These are phyloP conservation scores for Lasioglossum figueresi DNA, from an alignment of 2,888 invertebrate species.

Conservation along the genomic window DNA sequence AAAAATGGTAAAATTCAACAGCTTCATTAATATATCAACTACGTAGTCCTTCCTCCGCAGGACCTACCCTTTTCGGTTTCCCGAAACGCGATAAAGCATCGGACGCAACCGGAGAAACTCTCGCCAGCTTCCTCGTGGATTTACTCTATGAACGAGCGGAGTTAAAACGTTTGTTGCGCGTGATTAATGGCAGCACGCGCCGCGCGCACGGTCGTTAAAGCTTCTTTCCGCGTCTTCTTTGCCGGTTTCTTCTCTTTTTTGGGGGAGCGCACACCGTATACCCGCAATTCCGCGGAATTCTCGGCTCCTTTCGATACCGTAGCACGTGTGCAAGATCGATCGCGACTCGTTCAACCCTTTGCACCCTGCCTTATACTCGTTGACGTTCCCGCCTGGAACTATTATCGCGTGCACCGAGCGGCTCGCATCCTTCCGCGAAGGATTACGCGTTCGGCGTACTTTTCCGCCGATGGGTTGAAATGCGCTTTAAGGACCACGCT, in stretches of 20 bases:
- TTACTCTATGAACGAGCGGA: slow-evolving; percentile 50
- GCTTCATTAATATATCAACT: not conserved
- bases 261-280: slow-evolving; percentile 2
- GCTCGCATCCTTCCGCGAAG: not conserved
- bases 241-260: not conserved
- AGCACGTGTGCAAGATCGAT: slow-evolving; percentile 13
- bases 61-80: slow-evolving; percentile 46
- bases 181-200: slow-evolving; percentile 60
- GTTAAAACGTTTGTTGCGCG: slow-evolving; percentile 65
- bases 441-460: not conserved
- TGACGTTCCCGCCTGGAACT: not conserved
- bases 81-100: slow-evolving; percentile 58
- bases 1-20: not conserved
- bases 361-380: not conserved
- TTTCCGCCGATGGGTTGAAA: not conserved
- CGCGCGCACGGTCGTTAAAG: slow-evolving; percentile 57
- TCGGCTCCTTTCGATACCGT: slow-evolving; percentile 7
- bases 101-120: slow-evolving; percentile 51
- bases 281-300: not conserved
- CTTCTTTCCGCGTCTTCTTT: slow-evolving; percentile 44
- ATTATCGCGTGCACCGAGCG: slow-evolving; percentile 1
- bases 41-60: not conserved
- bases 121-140: slow-evolving; percentile 27
- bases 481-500: not conserved
- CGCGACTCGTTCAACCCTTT: not conserved